Base-by-base conservation (phyloP, 53 echinoderm and acorn worm species). In the Patiria pectinifera region DNA sequence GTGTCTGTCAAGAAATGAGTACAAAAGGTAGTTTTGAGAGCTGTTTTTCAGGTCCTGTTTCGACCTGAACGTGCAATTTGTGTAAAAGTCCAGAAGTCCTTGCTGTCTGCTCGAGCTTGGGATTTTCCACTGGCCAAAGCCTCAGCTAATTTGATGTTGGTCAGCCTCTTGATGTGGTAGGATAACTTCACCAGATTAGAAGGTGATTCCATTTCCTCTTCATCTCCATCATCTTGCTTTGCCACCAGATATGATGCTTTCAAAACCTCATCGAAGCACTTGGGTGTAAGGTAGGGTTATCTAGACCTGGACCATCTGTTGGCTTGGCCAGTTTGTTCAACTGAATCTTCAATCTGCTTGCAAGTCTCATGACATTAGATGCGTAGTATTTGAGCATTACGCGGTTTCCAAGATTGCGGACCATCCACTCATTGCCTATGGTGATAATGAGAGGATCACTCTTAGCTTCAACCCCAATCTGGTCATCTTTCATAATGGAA, bases 371-470 rank as follows among this genome's bases (percentile, higher is more conserved):
- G 0, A 93, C 93, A 12, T 86, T 88, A 7, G 93, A 95, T 24
- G 87, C 93, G 74, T 95, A 95, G 45, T 95, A 93, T 35, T 93
- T 93, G 0, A 66, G 82, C 95, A 95, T 95, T 4, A 92, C 43
- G 19, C 80, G 24, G 63, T 95, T 95, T 45, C 91, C 91, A 18
- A 93, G 49, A 80, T 93, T 95, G 2, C 59, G 71, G 21, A 81
- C 11, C 76, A 95, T 84, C 93, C 92, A 89, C 15, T 94, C 85
- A n/a, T 85, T 95, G 9, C 92, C 95, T 60, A 94, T n/a, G 1
- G 70, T 60, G 4, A 91, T 69, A 24, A 90, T 93, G 44, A 94
- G 59, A n/a, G 87, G 75, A 74, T 94, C 87, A 15, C 62, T 49
- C 49, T 47, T 48, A 4, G 94, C 87, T 35, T 91, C 16, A 45